phyloP scores from a whole-genome alignment of 2,113 vertebrate genomes.

The Dipodomys spectabilis region DNA sequence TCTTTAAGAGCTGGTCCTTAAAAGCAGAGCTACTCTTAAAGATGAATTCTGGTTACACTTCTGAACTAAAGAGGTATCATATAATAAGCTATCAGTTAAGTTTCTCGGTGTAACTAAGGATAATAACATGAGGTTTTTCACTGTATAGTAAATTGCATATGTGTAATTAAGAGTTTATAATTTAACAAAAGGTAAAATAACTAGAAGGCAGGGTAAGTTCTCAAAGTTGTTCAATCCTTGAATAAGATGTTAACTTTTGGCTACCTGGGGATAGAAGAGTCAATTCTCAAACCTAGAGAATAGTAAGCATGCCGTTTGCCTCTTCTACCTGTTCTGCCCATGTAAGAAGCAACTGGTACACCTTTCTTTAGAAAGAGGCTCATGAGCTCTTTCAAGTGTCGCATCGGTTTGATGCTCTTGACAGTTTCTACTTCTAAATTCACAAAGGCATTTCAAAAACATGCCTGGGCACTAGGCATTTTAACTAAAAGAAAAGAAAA shows the following conservation, averaged over 20 bases:
- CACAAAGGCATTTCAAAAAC: conserved; percentile 74
- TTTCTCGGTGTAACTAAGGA: conserved; percentile 79
- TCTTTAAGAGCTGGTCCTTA: conserved; percentile 68
- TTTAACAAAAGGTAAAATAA: conserved; percentile 70
- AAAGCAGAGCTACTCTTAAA: conserved; percentile 79
- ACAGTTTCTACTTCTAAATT: conserved; percentile 80
- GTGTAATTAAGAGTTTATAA: conserved; percentile 64
- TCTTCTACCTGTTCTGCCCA: neutral
- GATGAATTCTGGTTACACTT: conserved; percentile 78
- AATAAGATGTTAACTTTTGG: conserved; percentile 51
- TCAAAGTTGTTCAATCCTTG: conserved; percentile 56
- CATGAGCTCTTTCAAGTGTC: conserved; percentile 66
- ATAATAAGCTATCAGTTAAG: conserved; percentile 67
- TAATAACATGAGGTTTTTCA: conserved; percentile 67
- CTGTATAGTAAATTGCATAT: conserved; percentile 16
- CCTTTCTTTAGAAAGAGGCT: conserved; percentile 66
- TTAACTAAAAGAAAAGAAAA: neutral
- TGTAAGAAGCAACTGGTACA: conserved; percentile 40
- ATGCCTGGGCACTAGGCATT: conserved; percentile 43
- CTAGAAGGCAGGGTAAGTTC: conserved; percentile 60
- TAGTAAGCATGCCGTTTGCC: neutral
- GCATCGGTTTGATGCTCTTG: conserved; percentile 52
- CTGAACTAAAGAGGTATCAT: conserved; percentile 62
- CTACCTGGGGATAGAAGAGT: conserved; percentile 54
- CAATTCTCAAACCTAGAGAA: conserved; percentile 44